Base-by-base conservation (phyloP, 35 echinoderm and acorn worm species). In the Apostichopus parvimensis region DNA sequence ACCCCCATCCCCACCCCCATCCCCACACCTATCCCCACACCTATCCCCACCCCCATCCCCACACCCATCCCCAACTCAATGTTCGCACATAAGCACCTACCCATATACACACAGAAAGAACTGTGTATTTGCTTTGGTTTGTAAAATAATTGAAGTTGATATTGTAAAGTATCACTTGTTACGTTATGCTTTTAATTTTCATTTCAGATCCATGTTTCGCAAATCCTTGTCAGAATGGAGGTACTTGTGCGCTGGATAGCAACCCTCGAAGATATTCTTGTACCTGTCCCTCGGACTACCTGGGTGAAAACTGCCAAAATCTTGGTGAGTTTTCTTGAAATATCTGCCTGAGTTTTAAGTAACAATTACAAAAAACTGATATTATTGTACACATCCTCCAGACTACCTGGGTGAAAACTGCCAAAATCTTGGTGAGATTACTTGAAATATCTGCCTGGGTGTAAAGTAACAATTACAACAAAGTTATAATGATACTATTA, bases 401-500 rank as follows among this genome's bases (percentile, higher is more conserved):
- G 90, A 77, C 12, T 91, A 54, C 90, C 20, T 58, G 23, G 90
- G 90, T 5, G 18, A 26, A 78, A 14, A 79, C 54, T 91, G 90
- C 77, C 34, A 91, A 62, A 79, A 79, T 21, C 18, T 6, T 53
- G 90, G 90, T 91, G 57, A 57, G 76, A 2, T 77, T 18, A 8
- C 56, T 18, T 86, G 17, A 81, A 26, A 45, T 81, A 0, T 81
- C 20, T 81, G 23, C 17, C 54, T 24, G 20, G 0, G 20, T 65
- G 8, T 65, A 10, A 1, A 65, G 7, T 22, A 28, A 28, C 57
- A 6, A 60, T 60, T 60, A 60, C 57, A 60, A 11, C 0, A 60
- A 60, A 28, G 26, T 60, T 6, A 8, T 61, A 61, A 45, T 45
- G 34, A 45, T 45, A 45, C 26, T 45, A 45, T 45, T 45, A 4